A percentile compares a stretch with the other conserved stretches of the same genome.
These are phyloP conservation scores for Argyrosomus japonicus DNA, from an alignment of 2,113 vertebrate species.

Conservation along the genomic window DNA sequence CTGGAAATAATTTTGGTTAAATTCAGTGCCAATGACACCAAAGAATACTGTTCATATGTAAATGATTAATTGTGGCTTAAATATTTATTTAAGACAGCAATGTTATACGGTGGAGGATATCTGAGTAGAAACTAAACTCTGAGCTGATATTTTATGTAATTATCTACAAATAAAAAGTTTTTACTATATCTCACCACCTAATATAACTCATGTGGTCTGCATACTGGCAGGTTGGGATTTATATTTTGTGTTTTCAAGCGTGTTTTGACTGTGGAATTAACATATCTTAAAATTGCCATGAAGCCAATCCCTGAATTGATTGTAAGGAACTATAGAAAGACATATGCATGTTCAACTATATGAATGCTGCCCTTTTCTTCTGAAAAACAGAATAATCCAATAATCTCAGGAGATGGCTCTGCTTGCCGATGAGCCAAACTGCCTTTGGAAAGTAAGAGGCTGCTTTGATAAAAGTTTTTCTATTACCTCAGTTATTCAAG, in stretches of 20 bases:
- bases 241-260: conserved; percentile 11
- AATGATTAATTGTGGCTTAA: not conserved
- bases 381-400: conserved; percentile 49
- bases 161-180: not conserved
- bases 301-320: conserved; percentile 2
- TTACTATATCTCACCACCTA: not conserved
- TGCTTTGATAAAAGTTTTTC: conserved; percentile 75
- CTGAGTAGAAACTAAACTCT: not conserved
- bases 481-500: conserved; percentile 75
- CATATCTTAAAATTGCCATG: not conserved
- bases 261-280: conserved; percentile 27
- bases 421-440: conserved; percentile 59
- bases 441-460: conserved; percentile 51
- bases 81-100: not conserved
- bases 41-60: not conserved
- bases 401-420: conserved; percentile 56
- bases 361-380: conserved; percentile 30
- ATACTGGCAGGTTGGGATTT: not conserved
- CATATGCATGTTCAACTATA: conserved; percentile 23
- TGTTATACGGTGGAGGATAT: not conserved
- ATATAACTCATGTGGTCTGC: not conserved
- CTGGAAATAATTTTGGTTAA: not conserved
- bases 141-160: conserved; percentile 1
- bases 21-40: not conserved
- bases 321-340: conserved; percentile 4